Conservation (phyloP, 2,797 vertebrate species). For the Coracias cyanogaster region DNA sequence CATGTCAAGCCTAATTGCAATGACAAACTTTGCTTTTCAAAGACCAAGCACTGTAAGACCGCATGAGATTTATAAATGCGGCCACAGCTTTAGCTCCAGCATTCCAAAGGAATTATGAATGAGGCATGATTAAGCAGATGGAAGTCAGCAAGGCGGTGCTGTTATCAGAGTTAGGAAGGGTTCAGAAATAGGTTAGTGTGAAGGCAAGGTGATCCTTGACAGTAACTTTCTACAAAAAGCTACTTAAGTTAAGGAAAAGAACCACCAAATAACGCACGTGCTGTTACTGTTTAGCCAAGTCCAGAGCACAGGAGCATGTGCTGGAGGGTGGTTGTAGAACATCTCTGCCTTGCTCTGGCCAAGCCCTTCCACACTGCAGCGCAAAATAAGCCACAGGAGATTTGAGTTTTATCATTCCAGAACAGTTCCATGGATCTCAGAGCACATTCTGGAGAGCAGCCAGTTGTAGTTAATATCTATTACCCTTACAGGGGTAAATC, state of each 20-base stretch:
- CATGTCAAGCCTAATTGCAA: background rate
- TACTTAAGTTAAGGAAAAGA: background rate
- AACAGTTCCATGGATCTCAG: background rate
- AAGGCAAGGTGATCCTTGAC: background rate
- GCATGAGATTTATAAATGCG: background rate
- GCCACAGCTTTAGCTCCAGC: background rate
- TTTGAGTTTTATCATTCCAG: background rate
- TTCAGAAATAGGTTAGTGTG: background rate
- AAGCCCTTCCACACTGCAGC: background rate
- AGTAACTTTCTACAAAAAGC: background rate
- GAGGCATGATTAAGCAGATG: background rate
- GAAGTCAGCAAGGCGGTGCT: background rate
- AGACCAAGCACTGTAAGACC: background rate
- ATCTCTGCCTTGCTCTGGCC: background rate
- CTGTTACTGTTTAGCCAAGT: background rate
- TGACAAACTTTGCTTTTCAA: background rate
- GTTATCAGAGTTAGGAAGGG: background rate
- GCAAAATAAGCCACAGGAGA: background rate
- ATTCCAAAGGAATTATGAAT: slow-evolving; percentile 24
- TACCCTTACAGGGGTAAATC: background rate
- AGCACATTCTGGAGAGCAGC: background rate
- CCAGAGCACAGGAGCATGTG: accelerated
- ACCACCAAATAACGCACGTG: background rate
- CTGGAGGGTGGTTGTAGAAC: background rate
- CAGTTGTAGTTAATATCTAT: background rate